Base-by-base conservation (phyloP, 2,888 invertebrate genomes). In the Rhamphomyia laevipes region DNA sequence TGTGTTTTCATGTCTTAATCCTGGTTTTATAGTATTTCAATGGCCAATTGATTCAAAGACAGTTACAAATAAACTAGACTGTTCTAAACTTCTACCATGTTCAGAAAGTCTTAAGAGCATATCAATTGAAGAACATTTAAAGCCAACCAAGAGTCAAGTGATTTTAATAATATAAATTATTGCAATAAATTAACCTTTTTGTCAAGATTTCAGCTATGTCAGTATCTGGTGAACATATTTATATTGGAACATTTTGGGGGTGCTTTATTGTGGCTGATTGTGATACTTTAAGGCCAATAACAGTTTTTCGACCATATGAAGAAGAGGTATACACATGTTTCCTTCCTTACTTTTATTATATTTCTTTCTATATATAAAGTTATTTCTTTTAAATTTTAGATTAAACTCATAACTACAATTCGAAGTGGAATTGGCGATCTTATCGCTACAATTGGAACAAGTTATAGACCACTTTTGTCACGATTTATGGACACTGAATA, bases 211-310 rank as follows among this genome's bases (percentile, higher is more conserved):
- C 71, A 2, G 68, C 71, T 79, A 83, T 55, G 78, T 84, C 58
- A 45, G 76, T 80, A 31, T 71, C 83, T 47, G 77, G 78, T 31
- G 77, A 78, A 30, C 82, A 84, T 60, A 72, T 95, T 38, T 92
- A 90, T 67, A 84, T 91, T 53, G 96, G 96, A 43, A 96, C 96
- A 1, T 90, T 91, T 9, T 89, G 91, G 86, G 97, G 97, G 21
- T 92, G 93, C 66, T 73, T 97, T 43, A 85, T 96, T 47, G 86
- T 95, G 7, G 89, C 91, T 0, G 92, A 93, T 65, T 79, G 84
- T 16, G 74, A 76, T 49, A 78, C 84, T 0, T 75, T 95, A 58
- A 74, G 88, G 3, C 94, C 95, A 0, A 82, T 93, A 50, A 90
- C 91, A 4, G 86, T 94, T n/a, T 93, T 93, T 73, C 76, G 93